phyloP scores from a whole-genome alignment of 1,140 invertebrate species.

The Delia radicum region DNA sequence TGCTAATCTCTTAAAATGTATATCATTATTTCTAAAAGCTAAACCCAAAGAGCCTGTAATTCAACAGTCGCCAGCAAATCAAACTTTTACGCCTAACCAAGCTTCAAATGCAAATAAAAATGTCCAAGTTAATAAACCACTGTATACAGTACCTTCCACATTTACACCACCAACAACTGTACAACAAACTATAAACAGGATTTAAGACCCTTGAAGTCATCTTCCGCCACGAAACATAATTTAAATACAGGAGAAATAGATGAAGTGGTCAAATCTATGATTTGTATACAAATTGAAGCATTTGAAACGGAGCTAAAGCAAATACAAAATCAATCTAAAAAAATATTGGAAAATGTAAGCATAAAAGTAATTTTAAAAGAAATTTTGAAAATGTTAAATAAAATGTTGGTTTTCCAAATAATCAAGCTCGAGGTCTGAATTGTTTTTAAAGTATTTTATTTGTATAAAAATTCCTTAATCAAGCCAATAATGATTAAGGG shows the following conservation, averaged over 20 bases:
- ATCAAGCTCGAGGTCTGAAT: too few species aligned
- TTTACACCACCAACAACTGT: constrained; percentile 37
- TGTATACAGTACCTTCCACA: constrained; percentile 44
- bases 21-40: not conserved
- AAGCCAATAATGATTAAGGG: too few species aligned
- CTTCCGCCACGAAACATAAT: not conserved
- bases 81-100: constrained; percentile 1
- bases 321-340: constrained; percentile 58
- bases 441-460: too few species aligned
- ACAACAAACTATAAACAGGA: too few species aligned
- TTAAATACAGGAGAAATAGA: constrained; percentile 35
- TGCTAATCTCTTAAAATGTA: not conserved
- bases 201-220: too few species aligned
- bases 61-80: not conserved
- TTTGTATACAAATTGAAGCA: constrained; percentile 61
- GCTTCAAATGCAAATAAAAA: not conserved
- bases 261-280: constrained; percentile 45
- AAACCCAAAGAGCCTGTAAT: constrained; percentile 23
- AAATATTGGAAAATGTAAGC: constrained; percentile 58
- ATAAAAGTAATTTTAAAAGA: too few species aligned
- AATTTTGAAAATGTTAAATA: not conserved
- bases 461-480: too few species aligned
- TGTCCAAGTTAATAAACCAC: constrained; percentile 34
- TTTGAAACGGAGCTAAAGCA: constrained; percentile 66
- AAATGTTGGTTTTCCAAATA: too few species aligned